Base-by-base conservation (phyloP, 2,888 invertebrate genomes). In the Phragmatobia fuliginosa region DNA sequence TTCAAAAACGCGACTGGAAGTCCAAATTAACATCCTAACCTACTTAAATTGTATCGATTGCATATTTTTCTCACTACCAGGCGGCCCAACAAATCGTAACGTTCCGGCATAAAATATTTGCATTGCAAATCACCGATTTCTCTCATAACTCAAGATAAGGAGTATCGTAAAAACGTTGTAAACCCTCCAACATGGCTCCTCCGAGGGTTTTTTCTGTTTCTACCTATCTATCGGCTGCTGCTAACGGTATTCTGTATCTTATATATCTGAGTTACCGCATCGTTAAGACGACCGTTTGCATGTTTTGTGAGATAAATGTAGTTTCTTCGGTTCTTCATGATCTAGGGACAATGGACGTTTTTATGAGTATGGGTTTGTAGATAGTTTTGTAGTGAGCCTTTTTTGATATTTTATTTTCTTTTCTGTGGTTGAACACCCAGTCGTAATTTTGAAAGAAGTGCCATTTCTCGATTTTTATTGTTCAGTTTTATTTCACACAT, bases 81-180 rank as follows among this genome's bases (percentile, higher is more conserved):
- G 63, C 75, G 64, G 71, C 71, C 77, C 78, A 80, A 82, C 82
- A 85, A 84, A 87, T 85, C 83, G 81, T 82, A 81, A 68, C 62
- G 58, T 78, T 77, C 77, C 76, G 81, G 80, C 80, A 82, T 83
- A 81, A 85, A 83, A 83, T 80, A 87, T 86, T 87, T 85, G 83
- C 86, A 85, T 78, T 86, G 86, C 85, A 87, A 86, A 87, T 87
- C 83, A 76, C 81, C 82, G 80, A 86, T 83, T 83, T 78, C 77
- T 77, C 80, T 80, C 87, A 85, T 87, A 86, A 87, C 83, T 84
- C 82, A 81, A 82, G 87, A 84, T 87, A 87, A 85, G 83, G 76
- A 78, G 80, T 83, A 86, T 83, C 86, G 85, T 87, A 87, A 87
- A 87, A 86, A 80, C 70, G 82, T 78, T 84, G 82, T 85, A 84